phyloP scores from a whole-genome alignment of 2,797 vertebrate species.

The Catamblyrhynchus diadema region DNA sequence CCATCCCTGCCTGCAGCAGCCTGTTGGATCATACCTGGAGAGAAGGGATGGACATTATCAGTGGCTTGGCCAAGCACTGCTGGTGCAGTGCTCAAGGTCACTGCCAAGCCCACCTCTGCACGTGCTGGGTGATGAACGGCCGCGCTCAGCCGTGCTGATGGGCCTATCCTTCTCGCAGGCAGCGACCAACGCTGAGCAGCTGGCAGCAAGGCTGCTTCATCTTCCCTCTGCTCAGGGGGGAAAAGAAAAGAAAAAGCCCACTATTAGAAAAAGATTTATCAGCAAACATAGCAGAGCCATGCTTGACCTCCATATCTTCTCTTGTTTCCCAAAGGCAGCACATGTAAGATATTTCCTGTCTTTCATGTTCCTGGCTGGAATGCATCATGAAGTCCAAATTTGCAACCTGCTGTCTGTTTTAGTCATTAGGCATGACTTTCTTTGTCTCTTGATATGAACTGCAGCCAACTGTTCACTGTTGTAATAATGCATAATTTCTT shows the following conservation, averaged over 20 bases:
- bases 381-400: constrained; percentile 1
- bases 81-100: constrained; percentile 30
- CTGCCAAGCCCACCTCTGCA: neutral
- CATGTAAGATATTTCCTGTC: constrained; percentile 34
- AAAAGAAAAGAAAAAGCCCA: neutral
- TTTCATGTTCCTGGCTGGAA: constrained; percentile 45
- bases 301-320: neutral
- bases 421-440: constrained; percentile 22
- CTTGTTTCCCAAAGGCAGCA: constrained; percentile 17
- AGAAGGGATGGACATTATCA: neutral
- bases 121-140: constrained; percentile 35
- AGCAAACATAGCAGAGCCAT: neutral
- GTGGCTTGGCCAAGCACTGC: neutral
- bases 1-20: neutral
- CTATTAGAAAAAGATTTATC: constrained; percentile 36
- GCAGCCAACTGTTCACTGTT: constrained; percentile 3
- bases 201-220: constrained; percentile 22
- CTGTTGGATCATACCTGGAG: neutral
- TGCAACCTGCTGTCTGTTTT: constrained; percentile 57
- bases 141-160: neutral
- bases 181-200: constrained; percentile 34
- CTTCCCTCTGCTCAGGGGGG: neutral
- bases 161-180: constrained; percentile 26
- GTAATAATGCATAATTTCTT: neutral
- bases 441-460: constrained; percentile 29